Conservation (phyloP, 2,888 invertebrate species). For the Drosophila macrospina region DNA sequence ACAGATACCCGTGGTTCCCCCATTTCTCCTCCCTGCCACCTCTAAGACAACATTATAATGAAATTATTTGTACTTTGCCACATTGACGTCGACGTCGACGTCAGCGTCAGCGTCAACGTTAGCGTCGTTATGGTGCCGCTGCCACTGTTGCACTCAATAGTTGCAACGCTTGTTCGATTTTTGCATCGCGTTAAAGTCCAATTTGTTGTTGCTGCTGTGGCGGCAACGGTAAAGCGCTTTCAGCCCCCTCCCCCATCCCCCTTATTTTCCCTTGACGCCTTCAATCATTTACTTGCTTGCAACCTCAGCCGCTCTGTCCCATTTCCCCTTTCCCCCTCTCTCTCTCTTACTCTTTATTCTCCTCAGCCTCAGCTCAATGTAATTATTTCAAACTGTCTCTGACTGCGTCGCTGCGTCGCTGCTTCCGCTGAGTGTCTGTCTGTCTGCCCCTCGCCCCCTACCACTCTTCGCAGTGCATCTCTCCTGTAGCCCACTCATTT, state of each 20-base stretch:
- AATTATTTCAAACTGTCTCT: conserved; percentile 78
- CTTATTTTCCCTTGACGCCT: conserved; percentile 1
- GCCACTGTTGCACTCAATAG: conserved; percentile 40
- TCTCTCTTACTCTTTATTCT: no score
- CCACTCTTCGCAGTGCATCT: no score
- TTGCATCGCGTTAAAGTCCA: conserved; percentile 43
- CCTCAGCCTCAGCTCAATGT: conserved; percentile 50
- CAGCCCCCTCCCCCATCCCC: background rate
- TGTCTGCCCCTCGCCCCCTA: conserved; percentile 1
- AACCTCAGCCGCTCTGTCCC: background rate
- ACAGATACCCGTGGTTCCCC: background rate
- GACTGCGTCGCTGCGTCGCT: conserved; percentile 39
- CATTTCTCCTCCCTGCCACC: conserved; percentile 7
- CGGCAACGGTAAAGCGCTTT: conserved; percentile 30
- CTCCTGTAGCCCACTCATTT: background rate
- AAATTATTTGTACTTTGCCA: conserved; percentile 74
- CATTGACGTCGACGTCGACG: conserved; percentile 14
- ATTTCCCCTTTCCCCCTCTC: no score
- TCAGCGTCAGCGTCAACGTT: conserved; percentile 21
- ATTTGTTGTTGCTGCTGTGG: conserved; percentile 44
- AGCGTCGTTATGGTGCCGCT: conserved; percentile 36
- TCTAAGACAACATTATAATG: conserved; percentile 68
- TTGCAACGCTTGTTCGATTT: conserved; percentile 52
- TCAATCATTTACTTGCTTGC: conserved; percentile 29
- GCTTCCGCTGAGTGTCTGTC: conserved; percentile 63